A percentile compares a stretch with the other conserved stretches of the same genome.
phyloP scores from a whole-genome alignment of 2,797 vertebrate species.

The Galago senegalensis region DNA sequence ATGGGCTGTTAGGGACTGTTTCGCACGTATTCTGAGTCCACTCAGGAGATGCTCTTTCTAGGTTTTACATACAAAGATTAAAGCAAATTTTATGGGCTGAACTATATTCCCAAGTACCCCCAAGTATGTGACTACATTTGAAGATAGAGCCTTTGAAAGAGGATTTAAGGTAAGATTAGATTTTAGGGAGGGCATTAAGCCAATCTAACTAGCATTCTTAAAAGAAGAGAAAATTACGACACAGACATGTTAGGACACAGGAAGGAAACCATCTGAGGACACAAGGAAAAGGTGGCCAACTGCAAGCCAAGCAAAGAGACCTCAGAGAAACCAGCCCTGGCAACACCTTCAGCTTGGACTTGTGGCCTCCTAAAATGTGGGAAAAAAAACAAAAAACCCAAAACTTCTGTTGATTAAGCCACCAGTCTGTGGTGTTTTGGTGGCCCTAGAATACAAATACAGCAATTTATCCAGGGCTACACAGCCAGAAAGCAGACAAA shows the following conservation, averaged over 20 bases:
- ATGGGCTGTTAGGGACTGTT: neutral
- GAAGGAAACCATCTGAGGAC: neutral
- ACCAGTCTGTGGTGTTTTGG: neutral
- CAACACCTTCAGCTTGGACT: neutral
- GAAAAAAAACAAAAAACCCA: neutral
- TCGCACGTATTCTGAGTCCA: neutral
- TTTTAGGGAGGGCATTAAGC: neutral
- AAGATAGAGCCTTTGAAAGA: neutral
- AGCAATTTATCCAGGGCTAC: neutral
- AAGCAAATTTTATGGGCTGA: neutral
- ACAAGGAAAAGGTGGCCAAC: neutral
- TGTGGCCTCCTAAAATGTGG: neutral
- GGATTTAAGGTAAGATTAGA: neutral
- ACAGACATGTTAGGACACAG: neutral
- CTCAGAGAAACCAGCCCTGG: neutral
- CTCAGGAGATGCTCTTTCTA: neutral
- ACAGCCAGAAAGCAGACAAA: neutral
- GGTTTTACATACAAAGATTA: constrained; percentile 17
- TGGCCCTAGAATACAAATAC: neutral
- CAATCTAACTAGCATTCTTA: neutral
- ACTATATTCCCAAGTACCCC: neutral
- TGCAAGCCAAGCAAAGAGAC: neutral
- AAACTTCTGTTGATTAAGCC: neutral
- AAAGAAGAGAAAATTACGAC: neutral
- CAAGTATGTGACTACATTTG: neutral